These are phyloP conservation scores for Dinocampus coccinellae DNA, from an alignment of 2,888 invertebrate genomes.

Conservation along the genomic window DNA sequence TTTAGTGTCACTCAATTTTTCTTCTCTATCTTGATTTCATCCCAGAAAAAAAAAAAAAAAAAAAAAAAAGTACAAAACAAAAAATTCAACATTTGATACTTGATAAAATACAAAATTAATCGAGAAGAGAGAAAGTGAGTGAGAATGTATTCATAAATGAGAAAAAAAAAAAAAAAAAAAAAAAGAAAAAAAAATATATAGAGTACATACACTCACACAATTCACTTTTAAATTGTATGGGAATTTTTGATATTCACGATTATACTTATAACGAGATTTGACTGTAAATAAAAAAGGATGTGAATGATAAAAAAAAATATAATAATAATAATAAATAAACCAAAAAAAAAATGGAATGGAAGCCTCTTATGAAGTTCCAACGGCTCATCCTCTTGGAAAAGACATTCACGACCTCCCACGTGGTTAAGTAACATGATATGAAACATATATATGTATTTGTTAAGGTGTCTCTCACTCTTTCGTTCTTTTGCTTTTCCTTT, in stretches of 20 bases:
- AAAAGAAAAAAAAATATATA: too few relatives aligned
- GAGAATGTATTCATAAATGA: too few relatives aligned
- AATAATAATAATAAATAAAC: constrained; percentile 4
- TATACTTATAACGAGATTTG: too few relatives aligned
- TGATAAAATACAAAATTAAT: too few relatives aligned
- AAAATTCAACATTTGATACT: not conserved
- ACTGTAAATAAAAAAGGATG: too few relatives aligned
- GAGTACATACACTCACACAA: too few relatives aligned
- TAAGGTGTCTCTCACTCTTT: not conserved
- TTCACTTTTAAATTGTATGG: too few relatives aligned
- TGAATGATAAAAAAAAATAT: not conserved
- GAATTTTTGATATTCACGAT: too few relatives aligned
- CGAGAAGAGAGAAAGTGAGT: too few relatives aligned
- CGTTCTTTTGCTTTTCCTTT: not conserved
- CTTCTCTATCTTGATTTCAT: constrained; percentile 36
- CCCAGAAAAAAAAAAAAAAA: too few relatives aligned
- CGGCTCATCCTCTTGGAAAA: constrained; percentile 65
- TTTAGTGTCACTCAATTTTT: constrained; percentile 60
- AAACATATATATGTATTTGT: constrained; percentile 37
- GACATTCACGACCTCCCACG: constrained; percentile 67
- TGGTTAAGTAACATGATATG: constrained; percentile 61
- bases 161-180: too few relatives aligned
- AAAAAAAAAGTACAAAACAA: not conserved
- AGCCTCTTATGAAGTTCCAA: constrained; percentile 68
- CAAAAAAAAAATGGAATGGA: constrained; percentile 50